Base-by-base conservation (phyloP, 2,888 invertebrate genomes). In the Nomada flava region DNA sequence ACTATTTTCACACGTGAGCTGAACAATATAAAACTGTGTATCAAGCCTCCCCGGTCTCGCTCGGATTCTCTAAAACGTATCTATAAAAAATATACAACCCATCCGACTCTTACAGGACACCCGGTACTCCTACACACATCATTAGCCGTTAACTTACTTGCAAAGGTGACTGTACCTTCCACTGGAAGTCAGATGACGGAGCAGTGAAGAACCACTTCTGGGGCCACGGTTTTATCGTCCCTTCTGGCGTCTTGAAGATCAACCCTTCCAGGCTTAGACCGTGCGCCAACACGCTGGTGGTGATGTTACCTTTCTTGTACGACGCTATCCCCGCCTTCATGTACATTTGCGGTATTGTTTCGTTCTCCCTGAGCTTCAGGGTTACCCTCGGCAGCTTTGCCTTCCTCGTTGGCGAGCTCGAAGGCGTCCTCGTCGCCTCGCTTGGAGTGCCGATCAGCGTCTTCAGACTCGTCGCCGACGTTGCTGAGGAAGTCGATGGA, bases 141-240 rank as follows among this genome's bases (percentile, higher is more conserved):
- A 47, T 52, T 26, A 2, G 18, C 20, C 42, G 44, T 70, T 70
- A 60, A 71, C 36, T 60, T 71, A 71, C 60, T 62, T 60, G 59
- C 15, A 1, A 7, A 44, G 65, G 23, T 50, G 65, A 18, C 29
- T 20, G 68, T 72, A 80, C 96, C 94, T 95, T 95, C 96, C 96
- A 96, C 92, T 96, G 96, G 91, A 96, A 95, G 92, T 96, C 95
- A 23, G 96, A 95, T 44, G 96, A 95, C 52, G 96, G 95, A 92
- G 96, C 96, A 62, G 95, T 95, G 91, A 96, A 96, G 15, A 96
- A 95, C 96, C 96, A 96, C 82, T 95, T 95, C 67, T 95, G 95
- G 89, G 95, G 95, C 96, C 96, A 96, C 57, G 95, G 94, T 80
- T 94, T 94, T 83, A 91, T 91, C 75, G 93, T 92, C 29, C 91